phyloP scores from a whole-genome alignment of 2,888 invertebrate genomes.

The Tineola bisselliella region DNA sequence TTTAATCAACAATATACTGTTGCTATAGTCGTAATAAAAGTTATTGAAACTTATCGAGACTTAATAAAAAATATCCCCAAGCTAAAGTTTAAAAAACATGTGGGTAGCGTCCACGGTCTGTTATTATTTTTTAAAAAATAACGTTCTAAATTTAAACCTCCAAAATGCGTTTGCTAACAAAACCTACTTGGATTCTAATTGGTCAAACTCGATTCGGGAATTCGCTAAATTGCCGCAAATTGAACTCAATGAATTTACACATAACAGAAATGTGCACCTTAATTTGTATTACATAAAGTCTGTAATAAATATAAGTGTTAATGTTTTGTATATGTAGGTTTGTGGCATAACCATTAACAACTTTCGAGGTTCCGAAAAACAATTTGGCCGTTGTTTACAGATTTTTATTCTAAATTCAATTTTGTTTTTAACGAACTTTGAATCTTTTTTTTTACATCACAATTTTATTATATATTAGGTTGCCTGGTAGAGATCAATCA shows the following conservation, averaged over 20 bases:
- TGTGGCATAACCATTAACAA: neutral
- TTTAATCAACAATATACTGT: too few species aligned
- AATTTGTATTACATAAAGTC: neutral
- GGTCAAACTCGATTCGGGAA: neutral
- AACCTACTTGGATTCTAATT: constrained; percentile 7
- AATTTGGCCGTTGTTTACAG: neutral
- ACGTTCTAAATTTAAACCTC: neutral
- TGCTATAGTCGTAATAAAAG: too few species aligned
- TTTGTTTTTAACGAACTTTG: neutral
- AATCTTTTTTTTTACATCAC: too few species aligned
- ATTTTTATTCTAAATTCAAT: neutral
- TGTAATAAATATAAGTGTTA: neutral
- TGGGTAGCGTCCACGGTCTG: neutral
- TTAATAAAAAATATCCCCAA: too few species aligned
- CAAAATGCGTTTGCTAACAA: neutral
- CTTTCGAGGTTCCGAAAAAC: constrained; percentile 4
- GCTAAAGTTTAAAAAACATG: too few species aligned
- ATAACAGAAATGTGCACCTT: neutral
- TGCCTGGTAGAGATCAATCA: too few species aligned
- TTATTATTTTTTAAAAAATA: neutral
- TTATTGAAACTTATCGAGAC: too few species aligned
- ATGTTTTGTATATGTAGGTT: neutral
- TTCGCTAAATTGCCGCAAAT: constrained; percentile 7
- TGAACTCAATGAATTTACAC: neutral
- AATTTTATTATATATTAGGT: too few species aligned